Evolutionary conservation across 2,797 vertebrate species (phyloP), one percentile per base, ranked within the genome.

Genomic region (Loriculus beryllinus): DNA sequence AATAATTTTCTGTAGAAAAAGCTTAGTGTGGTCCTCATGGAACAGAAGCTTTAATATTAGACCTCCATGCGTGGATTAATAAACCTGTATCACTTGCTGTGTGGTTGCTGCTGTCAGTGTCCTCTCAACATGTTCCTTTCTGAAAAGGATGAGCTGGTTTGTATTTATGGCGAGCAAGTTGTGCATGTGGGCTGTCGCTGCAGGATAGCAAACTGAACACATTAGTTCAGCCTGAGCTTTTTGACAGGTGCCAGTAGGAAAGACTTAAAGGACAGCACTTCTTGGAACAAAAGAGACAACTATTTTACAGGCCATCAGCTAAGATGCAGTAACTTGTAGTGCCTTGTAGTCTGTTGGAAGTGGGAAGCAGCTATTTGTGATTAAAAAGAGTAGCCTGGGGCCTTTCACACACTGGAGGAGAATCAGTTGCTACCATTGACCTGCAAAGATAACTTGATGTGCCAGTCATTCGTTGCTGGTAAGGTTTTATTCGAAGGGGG

Each of bases 121-220:
- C 15, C 74, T 90, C 31, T 84, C 42, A 67, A 4, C 1, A 0
- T 13, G 15, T 18, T n/a, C 9, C 16, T 22, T 42, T 51, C 42
- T 76, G 63, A 19, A 33, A 37, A 92, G 60, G 21, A 60, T 15
- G 8, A 33, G 40, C 31, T 64, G 22, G 3, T 67, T 28, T 75
- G 40, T 64, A 12, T 68, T 67, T 25, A 2, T 60, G 48, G n/a
- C 60, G 48, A 0, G 19, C 29, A 14, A n/a, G 21, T 14, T 52
- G 39, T 16, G 3, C 2, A 0, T 28, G 62, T 22, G 49, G 67
- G 18, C 20, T 63, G 21, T 29, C 43, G 28, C 68, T 74, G 0
- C 19, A n/a, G 48, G 35, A 13, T 15, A 31, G n/a, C 49, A 72
- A 15, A 59, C 29, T 48, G 21, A 23, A 26, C 8, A 9, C 49